A percentile compares a stretch with the other conserved stretches of the same genome.
Evolutionary conservation across 2,113 vertebrate species (phyloP).

Genomic region (Elgaria multicarinata): DNA sequence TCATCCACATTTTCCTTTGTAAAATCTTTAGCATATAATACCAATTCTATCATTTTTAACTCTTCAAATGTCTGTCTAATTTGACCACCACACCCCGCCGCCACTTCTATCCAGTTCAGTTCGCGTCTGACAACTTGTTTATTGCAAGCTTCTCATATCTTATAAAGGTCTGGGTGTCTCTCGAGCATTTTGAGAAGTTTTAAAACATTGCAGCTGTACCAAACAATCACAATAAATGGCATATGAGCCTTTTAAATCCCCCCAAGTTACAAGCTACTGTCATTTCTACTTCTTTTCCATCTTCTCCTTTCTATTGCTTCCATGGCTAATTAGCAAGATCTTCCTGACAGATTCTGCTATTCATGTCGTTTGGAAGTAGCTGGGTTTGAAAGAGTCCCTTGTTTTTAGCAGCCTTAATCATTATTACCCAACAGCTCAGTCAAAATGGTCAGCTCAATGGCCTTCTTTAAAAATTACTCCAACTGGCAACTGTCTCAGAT

Average conservation of each 20-base stretch:
- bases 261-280: not conserved
- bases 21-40: not conserved
- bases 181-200: not conserved
- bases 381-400: constrained; percentile 25
- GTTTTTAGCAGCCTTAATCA: not conserved
- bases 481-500: constrained; percentile 6
- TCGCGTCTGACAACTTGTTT: not conserved
- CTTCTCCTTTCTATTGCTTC: constrained; percentile 1
- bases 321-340: constrained; percentile 26
- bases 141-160: not conserved
- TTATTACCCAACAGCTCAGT: not conserved
- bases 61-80: not conserved
- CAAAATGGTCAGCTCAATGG: not conserved
- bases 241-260: not conserved
- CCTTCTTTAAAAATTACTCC: not conserved
- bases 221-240: not conserved
- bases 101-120: not conserved
- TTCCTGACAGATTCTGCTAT: constrained; percentile 3
- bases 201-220: constrained; percentile 1
- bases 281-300: not conserved
- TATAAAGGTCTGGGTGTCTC: not conserved
- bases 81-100: not conserved
- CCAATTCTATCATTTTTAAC: not conserved
- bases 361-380: not conserved
- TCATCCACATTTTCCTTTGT: not conserved